These are phyloP conservation scores for Elgaria multicarinata DNA, from an alignment of 2,113 vertebrate species.

Conservation along the genomic window DNA sequence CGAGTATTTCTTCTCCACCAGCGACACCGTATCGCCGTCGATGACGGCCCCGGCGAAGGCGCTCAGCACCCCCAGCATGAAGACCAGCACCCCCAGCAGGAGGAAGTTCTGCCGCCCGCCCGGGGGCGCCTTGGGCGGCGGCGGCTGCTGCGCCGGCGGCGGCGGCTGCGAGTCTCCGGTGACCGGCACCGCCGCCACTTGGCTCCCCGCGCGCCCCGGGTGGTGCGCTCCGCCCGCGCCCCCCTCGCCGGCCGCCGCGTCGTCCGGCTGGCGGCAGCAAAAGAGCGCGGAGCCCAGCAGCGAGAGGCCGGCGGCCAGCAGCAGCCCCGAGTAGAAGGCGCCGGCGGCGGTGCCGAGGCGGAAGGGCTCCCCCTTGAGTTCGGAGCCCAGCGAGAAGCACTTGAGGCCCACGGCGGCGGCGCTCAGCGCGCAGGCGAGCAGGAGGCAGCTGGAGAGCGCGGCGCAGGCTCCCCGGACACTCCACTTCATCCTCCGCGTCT, in stretches of 20 bases:
- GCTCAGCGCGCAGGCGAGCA: constrained; percentile 93
- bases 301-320: constrained; percentile 87
- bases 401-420: constrained; percentile 91
- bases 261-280: constrained; percentile 79
- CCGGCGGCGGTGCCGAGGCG: constrained; percentile 88
- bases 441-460: constrained; percentile 91
- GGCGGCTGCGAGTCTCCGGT: neutral
- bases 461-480: constrained; percentile 94
- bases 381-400: constrained; percentile 90
- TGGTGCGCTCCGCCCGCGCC: neutral
- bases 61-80: constrained; percentile 91
- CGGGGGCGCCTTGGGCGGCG: constrained; percentile 68
- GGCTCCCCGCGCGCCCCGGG: neutral
- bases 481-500: constrained; percentile 96
- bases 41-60: constrained; percentile 95
- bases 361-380: constrained; percentile 90
- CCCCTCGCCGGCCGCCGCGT: constrained; percentile 68
- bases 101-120: constrained; percentile 90
- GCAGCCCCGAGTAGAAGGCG: constrained; percentile 93
- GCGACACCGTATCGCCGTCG: constrained; percentile 93
- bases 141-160: too few species aligned
- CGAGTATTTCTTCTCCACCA: constrained; percentile 92
- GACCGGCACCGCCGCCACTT: constrained; percentile 6
- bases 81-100: constrained; percentile 89
- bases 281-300: constrained; percentile 87